phyloP scores from a whole-genome alignment of 2,113 vertebrate genomes.

The Origma solitaria region DNA sequence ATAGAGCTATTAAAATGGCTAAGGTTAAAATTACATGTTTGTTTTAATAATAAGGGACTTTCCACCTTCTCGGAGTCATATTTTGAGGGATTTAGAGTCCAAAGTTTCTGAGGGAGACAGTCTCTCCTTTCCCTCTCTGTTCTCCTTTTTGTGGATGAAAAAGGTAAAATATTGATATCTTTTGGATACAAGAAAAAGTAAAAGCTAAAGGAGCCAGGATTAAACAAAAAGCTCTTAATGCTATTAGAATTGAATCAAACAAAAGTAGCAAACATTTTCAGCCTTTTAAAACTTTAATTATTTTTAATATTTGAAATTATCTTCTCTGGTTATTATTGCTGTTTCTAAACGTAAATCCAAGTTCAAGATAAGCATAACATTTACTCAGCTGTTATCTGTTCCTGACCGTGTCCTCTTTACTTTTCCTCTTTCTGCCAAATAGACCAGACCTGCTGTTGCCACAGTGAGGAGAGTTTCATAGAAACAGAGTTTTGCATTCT shows the following conservation, averaged over 20 bases:
- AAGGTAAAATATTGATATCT: background rate
- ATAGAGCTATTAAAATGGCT: background rate
- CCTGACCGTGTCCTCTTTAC: background rate
- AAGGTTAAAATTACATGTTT: background rate
- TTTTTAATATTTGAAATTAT: background rate
- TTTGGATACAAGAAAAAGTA: background rate
- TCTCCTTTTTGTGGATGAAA: background rate
- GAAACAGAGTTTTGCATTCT: background rate
- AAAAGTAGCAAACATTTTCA: background rate
- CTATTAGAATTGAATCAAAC: background rate
- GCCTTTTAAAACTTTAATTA: background rate
- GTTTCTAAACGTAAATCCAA: background rate
- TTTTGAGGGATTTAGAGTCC: background rate
- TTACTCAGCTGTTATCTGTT: background rate
- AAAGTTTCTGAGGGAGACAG: background rate
- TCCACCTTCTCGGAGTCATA: background rate
- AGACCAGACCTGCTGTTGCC: background rate
- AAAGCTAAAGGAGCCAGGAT: background rate
- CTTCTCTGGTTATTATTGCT: background rate
- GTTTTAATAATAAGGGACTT: background rate
- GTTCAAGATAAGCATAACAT: background rate
- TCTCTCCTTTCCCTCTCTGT: background rate
- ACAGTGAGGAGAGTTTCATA: rapidly evolving
- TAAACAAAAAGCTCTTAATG: background rate
- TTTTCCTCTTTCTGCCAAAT: background rate